phyloP scores from a whole-genome alignment of 2,113 vertebrate species.

The Hemicordylus capensis region DNA sequence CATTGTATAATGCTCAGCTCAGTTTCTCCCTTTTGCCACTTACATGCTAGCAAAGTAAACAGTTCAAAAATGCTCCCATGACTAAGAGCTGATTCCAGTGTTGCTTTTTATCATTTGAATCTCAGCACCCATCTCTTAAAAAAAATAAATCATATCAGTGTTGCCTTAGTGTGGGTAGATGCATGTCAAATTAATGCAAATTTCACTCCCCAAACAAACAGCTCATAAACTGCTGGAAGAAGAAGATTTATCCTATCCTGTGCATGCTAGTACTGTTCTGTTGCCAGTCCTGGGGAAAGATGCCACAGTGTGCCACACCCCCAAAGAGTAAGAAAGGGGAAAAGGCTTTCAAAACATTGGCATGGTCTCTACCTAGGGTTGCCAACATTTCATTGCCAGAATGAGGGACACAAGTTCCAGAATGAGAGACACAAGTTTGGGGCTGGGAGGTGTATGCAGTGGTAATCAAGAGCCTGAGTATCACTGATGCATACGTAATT shows the following conservation, averaged over 20 bases:
- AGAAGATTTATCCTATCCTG: not conserved
- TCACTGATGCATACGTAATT: too few relatives aligned
- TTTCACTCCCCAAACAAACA: not conserved
- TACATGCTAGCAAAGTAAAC: conserved; percentile 16
- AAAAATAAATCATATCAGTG: not conserved
- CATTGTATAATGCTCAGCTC: not conserved
- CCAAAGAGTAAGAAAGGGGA: too few relatives aligned
- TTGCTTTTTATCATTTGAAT: not conserved
- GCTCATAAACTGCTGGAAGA: not conserved
- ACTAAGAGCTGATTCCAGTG: not conserved
- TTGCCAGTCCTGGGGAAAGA: too few relatives aligned
- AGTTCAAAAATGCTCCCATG: not conserved
- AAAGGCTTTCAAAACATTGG: too few relatives aligned
- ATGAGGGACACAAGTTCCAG: too few relatives aligned
- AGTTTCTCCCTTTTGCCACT: not conserved
- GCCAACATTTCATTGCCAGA: too few relatives aligned
- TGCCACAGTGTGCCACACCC: too few relatives aligned
- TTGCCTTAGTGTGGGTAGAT: not conserved
- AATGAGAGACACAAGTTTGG: too few relatives aligned
- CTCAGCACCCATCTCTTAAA: not conserved
- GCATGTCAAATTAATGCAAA: not conserved
- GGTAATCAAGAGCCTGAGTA: too few relatives aligned
- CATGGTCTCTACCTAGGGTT: too few relatives aligned
- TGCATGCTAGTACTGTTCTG: not conserved
- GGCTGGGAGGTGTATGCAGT: too few relatives aligned